phyloP scores from a whole-genome alignment of 1,140 invertebrate species.

The Aradophagus sp. region DNA sequence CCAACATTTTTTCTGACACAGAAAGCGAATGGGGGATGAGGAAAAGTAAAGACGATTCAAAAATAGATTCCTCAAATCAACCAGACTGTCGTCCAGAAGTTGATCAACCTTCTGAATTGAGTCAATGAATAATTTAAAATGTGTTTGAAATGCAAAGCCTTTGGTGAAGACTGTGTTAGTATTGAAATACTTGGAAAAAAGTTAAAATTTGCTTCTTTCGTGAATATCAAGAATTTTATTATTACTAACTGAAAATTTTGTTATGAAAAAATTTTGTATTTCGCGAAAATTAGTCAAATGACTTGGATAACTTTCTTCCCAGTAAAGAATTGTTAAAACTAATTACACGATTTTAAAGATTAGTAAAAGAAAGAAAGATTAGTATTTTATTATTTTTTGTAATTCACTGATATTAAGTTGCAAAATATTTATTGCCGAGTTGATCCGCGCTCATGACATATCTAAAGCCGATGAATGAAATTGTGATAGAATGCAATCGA shows the following conservation, averaged over 20 bases:
- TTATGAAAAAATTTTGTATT: slow-evolving; percentile 7
- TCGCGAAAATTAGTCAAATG: no score
- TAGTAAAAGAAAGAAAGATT: slow-evolving; percentile 1
- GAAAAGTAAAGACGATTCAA: slow-evolving; percentile 51
- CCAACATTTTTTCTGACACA: slow-evolving; percentile 77
- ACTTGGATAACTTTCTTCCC: no score
- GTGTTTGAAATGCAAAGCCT: neutral
- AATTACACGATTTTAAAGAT: no score
- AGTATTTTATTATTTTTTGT: slow-evolving; percentile 10
- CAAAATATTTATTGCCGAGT: slow-evolving; percentile 36
- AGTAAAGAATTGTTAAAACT: no score
- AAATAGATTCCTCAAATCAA: slow-evolving; percentile 20
- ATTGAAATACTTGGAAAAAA: no score
- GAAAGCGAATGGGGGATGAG: slow-evolving; percentile 78
- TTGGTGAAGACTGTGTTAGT: slow-evolving; percentile 49
- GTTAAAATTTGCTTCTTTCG: no score
- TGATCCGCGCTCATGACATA: slow-evolving; percentile 5
- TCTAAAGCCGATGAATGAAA: slow-evolving; percentile 5
- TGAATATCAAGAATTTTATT: no score
- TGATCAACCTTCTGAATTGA: slow-evolving; percentile 65
- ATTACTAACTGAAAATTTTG: no score
- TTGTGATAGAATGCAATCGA: slow-evolving; percentile 44
- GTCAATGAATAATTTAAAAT: slow-evolving; percentile 6
- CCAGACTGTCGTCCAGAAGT: slow-evolving; percentile 71
- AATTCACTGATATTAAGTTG: slow-evolving; percentile 24